A percentile compares a stretch with the other conserved stretches of the same genome.
Conservation (phyloP, 2,888 invertebrate genomes). For the Acronicta aceris region DNA sequence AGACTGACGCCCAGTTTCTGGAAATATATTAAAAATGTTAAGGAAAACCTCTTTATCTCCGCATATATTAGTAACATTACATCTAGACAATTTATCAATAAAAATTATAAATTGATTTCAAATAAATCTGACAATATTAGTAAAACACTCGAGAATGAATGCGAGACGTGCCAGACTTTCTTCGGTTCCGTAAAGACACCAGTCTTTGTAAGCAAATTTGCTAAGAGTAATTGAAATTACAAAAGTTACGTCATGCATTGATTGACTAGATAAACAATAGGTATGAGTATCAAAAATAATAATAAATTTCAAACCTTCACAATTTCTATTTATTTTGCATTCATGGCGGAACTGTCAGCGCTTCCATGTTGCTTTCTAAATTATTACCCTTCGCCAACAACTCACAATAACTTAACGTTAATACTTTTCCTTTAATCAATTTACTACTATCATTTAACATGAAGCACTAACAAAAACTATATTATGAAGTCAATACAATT, state of each 20-base stretch:
- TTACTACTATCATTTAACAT: slow-evolving; percentile 20
- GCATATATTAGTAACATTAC: too few species aligned
- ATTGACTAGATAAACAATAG: slow-evolving; percentile 57
- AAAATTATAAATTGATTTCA: neutral
- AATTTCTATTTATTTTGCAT: slow-evolving; percentile 90
- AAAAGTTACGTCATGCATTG: slow-evolving; percentile 56
- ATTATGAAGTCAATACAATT: slow-evolving; percentile 47
- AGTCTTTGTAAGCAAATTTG: slow-evolving; percentile 45
- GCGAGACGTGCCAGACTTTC: slow-evolving; percentile 66
- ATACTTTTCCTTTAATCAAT: slow-evolving; percentile 34
- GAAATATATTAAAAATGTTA: slow-evolving; percentile 44
- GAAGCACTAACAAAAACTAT: slow-evolving; percentile 22
- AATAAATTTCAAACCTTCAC: slow-evolving; percentile 75
- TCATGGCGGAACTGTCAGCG: slow-evolving; percentile 90
- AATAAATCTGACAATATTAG: neutral
- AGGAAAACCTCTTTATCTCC: slow-evolving; percentile 29
- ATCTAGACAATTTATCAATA: too few species aligned
- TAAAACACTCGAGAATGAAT: slow-evolving; percentile 39
- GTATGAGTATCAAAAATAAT: slow-evolving; percentile 55
- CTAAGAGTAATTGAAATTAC: slow-evolving; percentile 38
- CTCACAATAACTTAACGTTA: slow-evolving; percentile 27
- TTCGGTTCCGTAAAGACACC: slow-evolving; percentile 46
- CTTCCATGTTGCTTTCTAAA: slow-evolving; percentile 90
- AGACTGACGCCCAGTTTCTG: slow-evolving; percentile 79
- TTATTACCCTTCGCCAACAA: slow-evolving; percentile 58